Conservation (phyloP, 2,113 vertebrate genomes). For the Ifrita kowaldi region DNA sequence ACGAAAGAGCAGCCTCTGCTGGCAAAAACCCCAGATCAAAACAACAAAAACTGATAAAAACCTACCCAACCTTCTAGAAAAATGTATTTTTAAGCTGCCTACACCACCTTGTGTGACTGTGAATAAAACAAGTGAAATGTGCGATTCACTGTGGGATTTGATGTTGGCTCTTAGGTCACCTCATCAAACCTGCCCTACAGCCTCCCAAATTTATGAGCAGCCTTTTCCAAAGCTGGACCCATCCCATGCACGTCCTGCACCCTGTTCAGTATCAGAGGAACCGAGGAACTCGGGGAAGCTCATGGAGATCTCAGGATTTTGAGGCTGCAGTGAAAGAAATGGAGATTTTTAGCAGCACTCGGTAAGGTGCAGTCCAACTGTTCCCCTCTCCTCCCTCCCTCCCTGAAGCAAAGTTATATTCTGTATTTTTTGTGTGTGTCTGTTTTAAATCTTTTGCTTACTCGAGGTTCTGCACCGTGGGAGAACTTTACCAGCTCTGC, state of each 20-base stretch:
- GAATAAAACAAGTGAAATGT: not conserved
- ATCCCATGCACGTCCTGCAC: fast-evolving
- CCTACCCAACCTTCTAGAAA: not conserved
- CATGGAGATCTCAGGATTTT: fast-evolving
- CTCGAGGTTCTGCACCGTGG: fast-evolving
- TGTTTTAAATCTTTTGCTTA: not conserved
- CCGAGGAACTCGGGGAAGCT: not conserved
- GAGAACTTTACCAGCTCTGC: not conserved
- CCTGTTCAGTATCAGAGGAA: fast-evolving
- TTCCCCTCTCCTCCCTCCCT: not conserved
- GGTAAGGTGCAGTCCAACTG: not conserved
- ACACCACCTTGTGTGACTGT: fast-evolving
- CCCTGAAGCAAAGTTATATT: not conserved
- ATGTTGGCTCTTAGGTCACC: not conserved
- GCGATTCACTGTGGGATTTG: too few species aligned
- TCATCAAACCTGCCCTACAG: not conserved
- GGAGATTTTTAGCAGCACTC: not conserved
- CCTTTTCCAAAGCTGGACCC: not conserved
- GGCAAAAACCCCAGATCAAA: not conserved
- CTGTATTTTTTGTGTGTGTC: not conserved
- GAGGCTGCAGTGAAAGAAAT: not conserved
- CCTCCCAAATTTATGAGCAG: not conserved
- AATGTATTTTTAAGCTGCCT: not conserved
- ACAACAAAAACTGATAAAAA: not conserved
- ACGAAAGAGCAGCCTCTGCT: not conserved